Conservation (phyloP, 2,888 invertebrate species). For the Anaspis maculata region DNA sequence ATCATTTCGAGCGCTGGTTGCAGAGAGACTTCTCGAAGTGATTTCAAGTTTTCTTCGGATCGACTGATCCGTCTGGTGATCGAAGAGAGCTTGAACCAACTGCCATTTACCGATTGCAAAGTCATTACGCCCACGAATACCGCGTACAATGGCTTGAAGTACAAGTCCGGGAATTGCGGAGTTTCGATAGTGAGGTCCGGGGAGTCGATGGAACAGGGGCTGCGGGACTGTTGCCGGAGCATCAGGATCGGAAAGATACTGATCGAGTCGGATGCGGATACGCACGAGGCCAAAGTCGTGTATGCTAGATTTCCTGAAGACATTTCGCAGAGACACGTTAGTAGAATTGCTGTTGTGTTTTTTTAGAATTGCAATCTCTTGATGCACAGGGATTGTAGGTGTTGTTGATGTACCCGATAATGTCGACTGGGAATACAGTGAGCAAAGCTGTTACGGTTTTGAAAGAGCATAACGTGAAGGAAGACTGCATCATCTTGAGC, state of each 20-base stretch:
- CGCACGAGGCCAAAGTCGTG: constrained; percentile 92
- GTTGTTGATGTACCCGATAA: constrained; percentile 96
- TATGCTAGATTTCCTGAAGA: constrained; percentile 98
- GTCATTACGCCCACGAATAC: constrained; percentile 92
- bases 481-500: constrained; percentile 92
- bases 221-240: constrained; percentile 94
- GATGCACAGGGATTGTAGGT: constrained; percentile 43
- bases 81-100: constrained; percentile 94
- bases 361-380: constrained; percentile 1
- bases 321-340: constrained; percentile 66
- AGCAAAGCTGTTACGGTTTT: constrained; percentile 87
- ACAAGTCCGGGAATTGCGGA: constrained; percentile 96
- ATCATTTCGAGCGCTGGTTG: constrained; percentile 13
- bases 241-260: constrained; percentile 98
- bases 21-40: constrained; percentile 86
- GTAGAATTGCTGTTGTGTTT: constrained; percentile 7
- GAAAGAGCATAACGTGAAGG: constrained; percentile 87
- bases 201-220: constrained; percentile 50
- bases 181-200: constrained; percentile 92
- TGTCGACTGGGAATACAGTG: constrained; percentile 97
- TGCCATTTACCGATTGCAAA: constrained; percentile 85
- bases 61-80: constrained; percentile 94
- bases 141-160: constrained; percentile 84
- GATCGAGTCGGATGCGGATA: constrained; percentile 92
- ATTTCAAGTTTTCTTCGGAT: constrained; percentile 98